Base-by-base conservation (phyloP, 2,113 vertebrate species). In the Zosterops pallidus region DNA sequence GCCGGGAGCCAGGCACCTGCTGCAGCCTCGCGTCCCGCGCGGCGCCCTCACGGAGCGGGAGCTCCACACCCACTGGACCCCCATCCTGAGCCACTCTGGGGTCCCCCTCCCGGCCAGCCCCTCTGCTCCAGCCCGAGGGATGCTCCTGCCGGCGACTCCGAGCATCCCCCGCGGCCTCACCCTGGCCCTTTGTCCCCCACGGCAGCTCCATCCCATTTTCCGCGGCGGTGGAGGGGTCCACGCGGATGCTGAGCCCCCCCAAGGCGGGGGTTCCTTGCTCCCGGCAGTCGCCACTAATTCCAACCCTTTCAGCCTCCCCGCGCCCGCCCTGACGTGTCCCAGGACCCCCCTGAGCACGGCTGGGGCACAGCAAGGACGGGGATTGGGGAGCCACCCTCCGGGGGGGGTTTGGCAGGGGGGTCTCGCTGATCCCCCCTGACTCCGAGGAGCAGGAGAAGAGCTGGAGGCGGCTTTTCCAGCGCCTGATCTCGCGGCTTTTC, bases 401-500 rank as follows among this genome's bases (percentile, higher is more conserved):
- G 28, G 55, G 55, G 63, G 53, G 39, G 23, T 33, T 35, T 9
- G 42, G 28, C 53, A 10, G 62, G 70, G 86, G 57, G 91, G 57
- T 90, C 50, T 84, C 6, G 21, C 39, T 23, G 46, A 74, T 72
- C 4, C 42, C 74, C 71, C 63, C 31, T 35, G 41, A 52, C 47
- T 5, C 56, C 70, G 5, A 84, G 55, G 89, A 96, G 62, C 87
- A 82, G 68, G 72, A 87, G 68, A 76, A 74, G 86, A 92, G 79
- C 95, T 19, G 84, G 92, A 86, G 95, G 90, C 92, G 86, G 94
- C 89, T 89, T 96, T 87, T 82, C 72, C 85, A 63, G 13, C 35
- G 60, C 83, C 90, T 95, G 85, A 83, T 95, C 93, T 96, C 71
- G 57, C 88, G 89, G 92, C 85, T 87, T 94, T 95, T 96, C 94